Conservation (phyloP, 2,888 invertebrate species). For the Agrypnus murinus region DNA sequence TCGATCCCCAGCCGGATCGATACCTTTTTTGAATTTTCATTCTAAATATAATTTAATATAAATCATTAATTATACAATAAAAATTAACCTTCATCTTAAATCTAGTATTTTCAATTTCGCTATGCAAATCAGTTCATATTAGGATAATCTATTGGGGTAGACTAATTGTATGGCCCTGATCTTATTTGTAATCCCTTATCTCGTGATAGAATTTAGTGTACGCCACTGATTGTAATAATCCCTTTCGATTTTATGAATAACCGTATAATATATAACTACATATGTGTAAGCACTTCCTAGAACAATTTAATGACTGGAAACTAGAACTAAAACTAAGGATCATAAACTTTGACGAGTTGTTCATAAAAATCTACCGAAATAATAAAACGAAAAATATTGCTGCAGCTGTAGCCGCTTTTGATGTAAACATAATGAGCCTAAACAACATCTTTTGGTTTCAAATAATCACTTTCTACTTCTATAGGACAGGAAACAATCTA, state of each 20-base stretch:
- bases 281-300: slow-evolving; percentile 37
- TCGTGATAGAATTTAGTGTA: too few species aligned
- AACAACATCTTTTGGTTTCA: slow-evolving; percentile 22
- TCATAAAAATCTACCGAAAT: slow-evolving; percentile 47
- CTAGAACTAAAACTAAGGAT: slow-evolving; percentile 44
- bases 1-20: too few species aligned
- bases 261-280: too few species aligned
- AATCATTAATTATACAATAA: too few species aligned
- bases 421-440: slow-evolving; percentile 34
- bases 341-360: slow-evolving; percentile 48
- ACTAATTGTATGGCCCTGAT: too few species aligned
- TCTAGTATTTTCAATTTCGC: too few species aligned
- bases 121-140: too few species aligned
- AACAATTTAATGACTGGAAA: slow-evolving; percentile 42
- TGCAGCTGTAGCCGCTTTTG: slow-evolving; percentile 47
- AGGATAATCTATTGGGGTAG: too few species aligned
- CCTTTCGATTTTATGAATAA: slow-evolving; percentile 6
- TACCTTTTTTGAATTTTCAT: too few species aligned
- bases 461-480: slow-evolving; percentile 30
- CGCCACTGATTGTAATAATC: not conserved
- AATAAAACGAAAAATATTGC: slow-evolving; percentile 48
- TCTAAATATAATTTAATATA: too few species aligned
- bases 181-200: too few species aligned
- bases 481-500: slow-evolving; percentile 27
- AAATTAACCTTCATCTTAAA: too few species aligned